These are phyloP conservation scores for Drosophila paulistorum DNA, from an alignment of 1,140 invertebrate genomes.

Conservation along the genomic window DNA sequence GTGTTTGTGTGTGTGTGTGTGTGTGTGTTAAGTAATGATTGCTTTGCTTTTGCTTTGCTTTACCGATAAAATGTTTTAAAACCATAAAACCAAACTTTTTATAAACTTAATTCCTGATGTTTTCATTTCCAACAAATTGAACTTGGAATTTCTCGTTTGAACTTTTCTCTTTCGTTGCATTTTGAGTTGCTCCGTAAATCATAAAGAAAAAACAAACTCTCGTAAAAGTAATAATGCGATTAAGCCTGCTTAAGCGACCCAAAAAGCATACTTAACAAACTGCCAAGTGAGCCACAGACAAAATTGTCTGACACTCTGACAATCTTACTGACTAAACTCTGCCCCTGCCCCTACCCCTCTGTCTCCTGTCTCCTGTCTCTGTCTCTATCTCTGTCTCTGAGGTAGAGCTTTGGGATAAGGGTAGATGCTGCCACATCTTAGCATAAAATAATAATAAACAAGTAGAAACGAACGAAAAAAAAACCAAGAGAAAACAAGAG, in stretches of 20 bases:
- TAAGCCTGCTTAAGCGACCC: slow-evolving; percentile 67
- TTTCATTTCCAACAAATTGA: slow-evolving; percentile 62
- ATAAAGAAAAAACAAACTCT: slow-evolving; percentile 61
- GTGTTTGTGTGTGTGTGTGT: not conserved
- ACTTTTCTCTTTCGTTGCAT: slow-evolving; percentile 33
- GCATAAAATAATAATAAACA: slow-evolving; percentile 17
- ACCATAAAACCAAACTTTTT: slow-evolving; percentile 1
- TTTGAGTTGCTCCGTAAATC: slow-evolving; percentile 49
- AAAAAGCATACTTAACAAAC: slow-evolving; percentile 66
- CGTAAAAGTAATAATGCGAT: slow-evolving; percentile 69
- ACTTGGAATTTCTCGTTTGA: slow-evolving; percentile 24
- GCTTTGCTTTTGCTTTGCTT: not conserved
- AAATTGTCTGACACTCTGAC: slow-evolving; percentile 7
- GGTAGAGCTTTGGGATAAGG: too few species aligned
- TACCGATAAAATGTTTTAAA: not conserved
- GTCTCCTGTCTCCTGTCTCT: too few species aligned
- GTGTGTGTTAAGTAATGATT: not conserved
- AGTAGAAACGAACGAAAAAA: slow-evolving; percentile 16
- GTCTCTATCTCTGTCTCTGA: not conserved
- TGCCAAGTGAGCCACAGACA: slow-evolving; percentile 51
- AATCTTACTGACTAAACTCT: not conserved
- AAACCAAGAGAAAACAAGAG: not conserved
- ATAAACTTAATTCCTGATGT: slow-evolving; percentile 61
- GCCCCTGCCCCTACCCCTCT: not conserved
- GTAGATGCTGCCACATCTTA: slow-evolving; percentile 2